These are phyloP conservation scores for Megalops atlanticus DNA, from an alignment of 2,113 vertebrate genomes.

Conservation along the genomic window DNA sequence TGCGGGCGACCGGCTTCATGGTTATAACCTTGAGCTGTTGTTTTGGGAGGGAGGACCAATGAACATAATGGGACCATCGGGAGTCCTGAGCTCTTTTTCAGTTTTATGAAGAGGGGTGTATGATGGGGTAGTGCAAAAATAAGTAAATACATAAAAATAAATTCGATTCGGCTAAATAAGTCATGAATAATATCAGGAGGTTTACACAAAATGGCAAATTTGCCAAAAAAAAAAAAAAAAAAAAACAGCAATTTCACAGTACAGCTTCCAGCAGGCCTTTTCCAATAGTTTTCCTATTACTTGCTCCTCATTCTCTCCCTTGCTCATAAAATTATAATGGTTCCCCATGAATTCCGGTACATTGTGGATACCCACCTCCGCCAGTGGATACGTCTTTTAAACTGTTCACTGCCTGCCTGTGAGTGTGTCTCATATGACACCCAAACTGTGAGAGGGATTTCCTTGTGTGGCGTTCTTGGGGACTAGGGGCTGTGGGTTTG, in stretches of 20 bases:
- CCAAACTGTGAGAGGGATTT: not conserved
- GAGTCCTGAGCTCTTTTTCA: slow-evolving; percentile 71
- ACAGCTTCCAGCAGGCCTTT: no score
- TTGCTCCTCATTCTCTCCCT: not conserved
- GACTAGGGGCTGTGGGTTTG: not conserved
- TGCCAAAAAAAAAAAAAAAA: no score
- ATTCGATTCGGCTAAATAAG: slow-evolving; percentile 74
- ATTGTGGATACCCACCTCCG: not conserved
- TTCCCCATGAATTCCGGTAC: not conserved
- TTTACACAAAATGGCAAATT: slow-evolving; percentile 72
- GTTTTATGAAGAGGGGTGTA: slow-evolving; percentile 78
- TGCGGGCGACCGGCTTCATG: slow-evolving; percentile 65
- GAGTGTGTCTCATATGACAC: no score
- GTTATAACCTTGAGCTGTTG: slow-evolving; percentile 77
- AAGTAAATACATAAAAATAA: slow-evolving; percentile 51
- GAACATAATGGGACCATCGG: slow-evolving; percentile 77
- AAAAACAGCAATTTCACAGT: not conserved
- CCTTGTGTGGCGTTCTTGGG: not conserved
- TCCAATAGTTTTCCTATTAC: no score
- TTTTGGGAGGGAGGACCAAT: slow-evolving; percentile 80
- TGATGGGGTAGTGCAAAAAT: no score
- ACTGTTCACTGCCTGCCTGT: not conserved
- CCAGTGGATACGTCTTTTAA: not conserved
- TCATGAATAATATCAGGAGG: slow-evolving; percentile 65
- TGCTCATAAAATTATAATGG: not conserved